Percentiles rank a stretch among this genome's conserved stretches.
Evolutionary conservation across 2,888 invertebrate genomes (phyloP).

Genomic region (Acholoe squamosa): DNA sequence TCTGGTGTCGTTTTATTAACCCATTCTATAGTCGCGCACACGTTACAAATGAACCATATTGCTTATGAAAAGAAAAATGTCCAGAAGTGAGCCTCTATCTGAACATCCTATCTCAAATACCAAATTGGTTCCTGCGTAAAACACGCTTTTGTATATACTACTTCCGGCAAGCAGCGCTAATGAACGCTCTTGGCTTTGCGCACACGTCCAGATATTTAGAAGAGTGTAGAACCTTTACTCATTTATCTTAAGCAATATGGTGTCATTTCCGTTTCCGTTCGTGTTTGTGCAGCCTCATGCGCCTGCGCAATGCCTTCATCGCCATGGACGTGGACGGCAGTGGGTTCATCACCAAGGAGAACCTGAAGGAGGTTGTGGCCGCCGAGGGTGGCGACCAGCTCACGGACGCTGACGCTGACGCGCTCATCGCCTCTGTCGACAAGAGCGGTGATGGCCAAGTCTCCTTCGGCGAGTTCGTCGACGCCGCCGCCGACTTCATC

Average conservation of each 20-base stretch:
- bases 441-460: slow-evolving; percentile 57
- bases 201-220: no score
- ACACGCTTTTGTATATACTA: no score
- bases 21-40: no score
- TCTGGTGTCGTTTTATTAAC: no score
- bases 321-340: slow-evolving; percentile 52
- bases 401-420: neutral
- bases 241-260: slow-evolving; percentile 10
- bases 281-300: slow-evolving; percentile 1
- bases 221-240: no score
- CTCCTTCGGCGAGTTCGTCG: slow-evolving; percentile 56
- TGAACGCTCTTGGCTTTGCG: neutral
- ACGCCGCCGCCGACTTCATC: neutral
- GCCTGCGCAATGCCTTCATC: slow-evolving; percentile 37
- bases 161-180: neutral
- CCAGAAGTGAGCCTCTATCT: no score
- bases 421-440: slow-evolving; percentile 40
- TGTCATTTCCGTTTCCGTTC: slow-evolving; percentile 13
- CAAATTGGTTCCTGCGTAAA: no score
- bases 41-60: no score
- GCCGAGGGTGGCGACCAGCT: slow-evolving; percentile 53
- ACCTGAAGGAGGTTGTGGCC: slow-evolving; percentile 50
- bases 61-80: no score
- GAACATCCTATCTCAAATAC: no score
- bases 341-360: slow-evolving; percentile 55